Evolutionary conservation across 2,113 vertebrate species (phyloP), one percentile per base, ranked within the genome.

Genomic region (Morone saxatilis): DNA sequence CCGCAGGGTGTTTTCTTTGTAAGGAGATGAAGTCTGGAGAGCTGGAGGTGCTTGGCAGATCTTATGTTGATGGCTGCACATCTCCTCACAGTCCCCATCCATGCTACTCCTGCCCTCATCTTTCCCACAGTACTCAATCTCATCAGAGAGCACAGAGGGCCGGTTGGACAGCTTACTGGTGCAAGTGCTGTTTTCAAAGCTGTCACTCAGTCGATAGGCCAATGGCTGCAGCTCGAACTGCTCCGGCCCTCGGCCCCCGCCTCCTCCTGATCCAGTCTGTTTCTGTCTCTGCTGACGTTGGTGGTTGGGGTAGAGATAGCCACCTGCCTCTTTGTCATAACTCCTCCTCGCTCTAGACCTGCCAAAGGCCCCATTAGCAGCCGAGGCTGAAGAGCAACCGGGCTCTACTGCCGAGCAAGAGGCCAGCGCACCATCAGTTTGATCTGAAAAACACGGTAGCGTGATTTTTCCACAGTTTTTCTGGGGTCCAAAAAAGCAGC

Each of bases 131-230:
- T 95, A 96, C 48, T 97, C 97, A 1, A 96, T 96, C 80, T 99
- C 98, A 85, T 99, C 98, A 0, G 98, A 99, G 66, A 98, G 96
- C 50, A 99, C 96, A 0, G 98, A 99, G 13, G 97, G 98, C 41
- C 96, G 94, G 91, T 99, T 99, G 88, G 98, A 99, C 83, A 99
- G 93, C 91, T 98, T 99, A 89, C 98, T 99, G 62, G 98, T 99
- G 87, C 97, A 98, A 17, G 98, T 99, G 95, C 98, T 99, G 91
- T 99, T 99, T 88, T 99, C 98, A 81, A 99, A 99, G 86, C 98
- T 99, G 94, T 99, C 97, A 0, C 97, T 99, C 60, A 97, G 93
- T 72, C 97, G 97, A 68, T 97, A 96, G 20, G 97, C 97, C 86
- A 99, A 72, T 17, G 98, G 98, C 90, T 98, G 98, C 48, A 99